These are phyloP conservation scores for Drosophila athabasca DNA, from an alignment of 1,140 invertebrate genomes.

Conservation along the genomic window DNA sequence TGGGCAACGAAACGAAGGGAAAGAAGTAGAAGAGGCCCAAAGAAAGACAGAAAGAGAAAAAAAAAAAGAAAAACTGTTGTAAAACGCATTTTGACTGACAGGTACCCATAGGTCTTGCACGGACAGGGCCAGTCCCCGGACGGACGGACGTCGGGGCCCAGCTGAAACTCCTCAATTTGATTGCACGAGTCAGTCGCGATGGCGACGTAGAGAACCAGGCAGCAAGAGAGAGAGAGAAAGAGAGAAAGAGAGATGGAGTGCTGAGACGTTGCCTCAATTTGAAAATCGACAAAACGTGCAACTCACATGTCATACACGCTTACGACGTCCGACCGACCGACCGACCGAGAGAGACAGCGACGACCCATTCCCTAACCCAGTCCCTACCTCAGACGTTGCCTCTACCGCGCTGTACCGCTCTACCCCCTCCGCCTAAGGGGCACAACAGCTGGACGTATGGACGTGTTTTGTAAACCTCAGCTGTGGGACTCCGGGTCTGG, in stretches of 20 bases:
- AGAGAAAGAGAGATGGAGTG: constrained; percentile 42
- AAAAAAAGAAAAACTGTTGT: constrained; percentile 67
- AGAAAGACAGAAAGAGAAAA: constrained; percentile 12
- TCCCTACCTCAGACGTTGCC: constrained; percentile 4
- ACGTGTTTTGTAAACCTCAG: constrained; percentile 44
- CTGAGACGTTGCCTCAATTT: constrained; percentile 74
- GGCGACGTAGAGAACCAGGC: constrained; percentile 8
- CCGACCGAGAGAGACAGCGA: constrained; percentile 32
- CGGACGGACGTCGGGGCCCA: constrained; percentile 33
- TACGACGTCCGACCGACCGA: constrained; percentile 57
- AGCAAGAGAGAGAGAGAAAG: neutral
- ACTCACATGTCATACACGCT: constrained; percentile 80
- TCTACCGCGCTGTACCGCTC: neutral
- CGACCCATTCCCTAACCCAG: constrained; percentile 2
- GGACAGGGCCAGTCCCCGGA: constrained; percentile 36
- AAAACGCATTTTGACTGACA: constrained; percentile 81
- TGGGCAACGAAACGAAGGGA: constrained; percentile 57
- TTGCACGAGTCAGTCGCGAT: constrained; percentile 65
- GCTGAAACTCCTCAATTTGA: constrained; percentile 75
- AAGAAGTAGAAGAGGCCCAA: constrained; percentile 18
- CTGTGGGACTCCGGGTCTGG: constrained; percentile 14
- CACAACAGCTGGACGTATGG: constrained; percentile 50
- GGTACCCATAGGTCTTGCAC: constrained; percentile 76
- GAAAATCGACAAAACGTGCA: constrained; percentile 81
- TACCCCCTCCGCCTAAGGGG: constrained; percentile 21